phyloP scores from a whole-genome alignment of 2,113 vertebrate species.

The Tragelaphus buxtoni region DNA sequence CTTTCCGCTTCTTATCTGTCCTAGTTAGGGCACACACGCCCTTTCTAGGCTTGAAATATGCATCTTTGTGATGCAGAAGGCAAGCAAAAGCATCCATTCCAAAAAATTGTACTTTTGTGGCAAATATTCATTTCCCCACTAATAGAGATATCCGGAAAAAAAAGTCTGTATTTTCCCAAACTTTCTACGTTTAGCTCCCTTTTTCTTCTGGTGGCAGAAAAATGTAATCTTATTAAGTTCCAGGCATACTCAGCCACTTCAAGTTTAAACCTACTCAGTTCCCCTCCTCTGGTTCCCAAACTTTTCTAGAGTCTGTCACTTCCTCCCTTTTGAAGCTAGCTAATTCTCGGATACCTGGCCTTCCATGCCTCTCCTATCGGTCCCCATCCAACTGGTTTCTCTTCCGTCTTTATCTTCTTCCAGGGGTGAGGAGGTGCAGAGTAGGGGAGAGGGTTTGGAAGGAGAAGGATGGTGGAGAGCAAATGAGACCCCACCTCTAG shows the following conservation, averaged over 20 bases:
- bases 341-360: neutral
- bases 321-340: neutral
- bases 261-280: neutral
- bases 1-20: neutral
- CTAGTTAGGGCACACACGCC: neutral
- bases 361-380: rapidly evolving
- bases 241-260: neutral
- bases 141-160: neutral
- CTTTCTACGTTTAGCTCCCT: constrained; percentile 1
- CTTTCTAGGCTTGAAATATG: neutral
- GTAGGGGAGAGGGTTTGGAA: neutral
- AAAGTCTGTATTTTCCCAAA: neutral
- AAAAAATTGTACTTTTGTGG: neutral
- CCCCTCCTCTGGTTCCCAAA: neutral
- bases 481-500: neutral
- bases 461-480: too few species aligned
- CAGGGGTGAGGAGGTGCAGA: neutral
- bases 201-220: neutral
- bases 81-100: neutral
- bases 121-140: neutral
- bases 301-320: neutral
- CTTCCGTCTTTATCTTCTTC: neutral
- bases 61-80: neutral
- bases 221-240: neutral
- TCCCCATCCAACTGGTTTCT: neutral